These are phyloP conservation scores for Temnothorax longispinosus DNA, from an alignment of 1,140 invertebrate genomes.

Conservation along the genomic window DNA sequence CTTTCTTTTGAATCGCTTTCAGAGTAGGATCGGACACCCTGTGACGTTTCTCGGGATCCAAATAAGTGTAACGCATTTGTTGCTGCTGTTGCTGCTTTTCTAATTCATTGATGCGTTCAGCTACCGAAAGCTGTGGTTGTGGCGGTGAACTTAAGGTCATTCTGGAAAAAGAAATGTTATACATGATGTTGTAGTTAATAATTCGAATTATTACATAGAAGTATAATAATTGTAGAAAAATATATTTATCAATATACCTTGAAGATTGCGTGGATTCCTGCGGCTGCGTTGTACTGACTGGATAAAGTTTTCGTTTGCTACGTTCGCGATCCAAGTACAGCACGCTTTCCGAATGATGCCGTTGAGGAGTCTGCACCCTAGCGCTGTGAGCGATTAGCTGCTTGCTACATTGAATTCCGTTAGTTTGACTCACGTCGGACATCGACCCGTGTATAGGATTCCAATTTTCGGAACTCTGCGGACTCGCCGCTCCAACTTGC, in stretches of 20 bases:
- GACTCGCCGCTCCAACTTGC: constrained; percentile 55
- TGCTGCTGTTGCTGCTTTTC: constrained; percentile 86
- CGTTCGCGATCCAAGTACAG: constrained; percentile 88
- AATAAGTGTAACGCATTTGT: constrained; percentile 89
- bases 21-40: constrained; percentile 91
- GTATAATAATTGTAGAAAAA: not conserved
- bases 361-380: constrained; percentile 92
- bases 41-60: constrained; percentile 92
- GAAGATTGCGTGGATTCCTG: constrained; percentile 69
- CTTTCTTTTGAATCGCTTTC: constrained; percentile 95
- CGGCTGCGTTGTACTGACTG: constrained; percentile 80
- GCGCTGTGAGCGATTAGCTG: constrained; percentile 93
- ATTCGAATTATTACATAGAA: not conserved
- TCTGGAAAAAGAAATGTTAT: constrained; percentile 74
- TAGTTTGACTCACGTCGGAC: constrained; percentile 80
- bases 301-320: constrained; percentile 81
- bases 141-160: constrained; percentile 81
- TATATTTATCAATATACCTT: constrained; percentile 55
- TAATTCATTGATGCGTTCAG: constrained; percentile 91
- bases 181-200: not conserved
- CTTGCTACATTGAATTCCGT: constrained; percentile 81
- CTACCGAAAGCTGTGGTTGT: constrained; percentile 88
- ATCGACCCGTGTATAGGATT: constrained; percentile 77
- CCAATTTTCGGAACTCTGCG: constrained; percentile 74
- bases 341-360: constrained; percentile 93